Base-by-base conservation (phyloP, 2,888 invertebrate genomes). In the Acanthacorydalis orientalis region DNA sequence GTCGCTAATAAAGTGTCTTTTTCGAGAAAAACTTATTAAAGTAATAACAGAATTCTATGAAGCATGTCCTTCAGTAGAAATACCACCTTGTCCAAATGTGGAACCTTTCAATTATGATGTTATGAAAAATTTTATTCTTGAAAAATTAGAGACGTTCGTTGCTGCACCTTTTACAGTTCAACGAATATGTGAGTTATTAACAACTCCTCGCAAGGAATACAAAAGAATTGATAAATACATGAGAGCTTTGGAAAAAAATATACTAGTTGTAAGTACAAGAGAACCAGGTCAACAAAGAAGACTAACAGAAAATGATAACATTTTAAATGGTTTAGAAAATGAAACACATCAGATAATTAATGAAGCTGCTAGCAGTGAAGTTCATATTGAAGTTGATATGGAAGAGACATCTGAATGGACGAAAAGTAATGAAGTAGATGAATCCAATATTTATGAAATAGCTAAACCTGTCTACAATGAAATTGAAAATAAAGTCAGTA, bases 121-220 rank as follows among this genome's bases (percentile, higher is more conserved):
- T 31, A 86, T 91, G 85, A 88, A 87, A 60, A 80, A 79, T 50
- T 82, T 80, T 58, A 73, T 89, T 47, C 63, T 89, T 46, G 88
- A 89, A 59, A 79, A 85, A 48, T 67, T 90, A 8, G 89, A 90
- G 58, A 76, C 82, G 0, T 90, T 90, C 62, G 76, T 77, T 38
- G 85, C 91, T 45, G 92, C 95, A 7, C 96, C 96, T 1, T 96
- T 96, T 61, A 96, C 96, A 14, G 84, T 96, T 53, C 96, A 96
- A 65, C 76, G 97, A 55, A 78, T 98, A 51, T 93, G 95, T 66
- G 97, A 98, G 65, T 72, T 98, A 31, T 69, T 98, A 2, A 87
- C 88, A 4, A 80, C 81, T 54, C 96, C 97, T 2, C 77, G 83
- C 16, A 90, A 89, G 62, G 93, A 97, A 62, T 98, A 98, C 65